Base-by-base conservation (phyloP, 2,888 invertebrate species). In the Cepaea hortensis region DNA sequence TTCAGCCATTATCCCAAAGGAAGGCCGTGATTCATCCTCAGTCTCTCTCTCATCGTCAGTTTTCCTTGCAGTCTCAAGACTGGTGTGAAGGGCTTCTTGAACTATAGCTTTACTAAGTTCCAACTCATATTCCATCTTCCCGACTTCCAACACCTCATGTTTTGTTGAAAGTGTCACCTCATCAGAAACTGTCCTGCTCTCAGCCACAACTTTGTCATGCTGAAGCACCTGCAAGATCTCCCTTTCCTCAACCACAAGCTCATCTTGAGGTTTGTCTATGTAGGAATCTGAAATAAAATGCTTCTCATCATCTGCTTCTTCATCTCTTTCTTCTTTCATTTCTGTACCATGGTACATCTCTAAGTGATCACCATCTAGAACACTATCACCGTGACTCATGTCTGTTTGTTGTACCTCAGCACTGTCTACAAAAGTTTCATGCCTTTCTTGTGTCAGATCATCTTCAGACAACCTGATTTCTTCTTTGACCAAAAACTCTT, bases 1-100 rank as follows among this genome's bases (percentile, higher is more conserved):
- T 65, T 89, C 89, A 75, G 84, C 89, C 72, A 88, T 84, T 7
- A 87, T 85, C 23, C 87, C 87, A 23, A 68, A 73, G 7, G 81
- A 81, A 20, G 70, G 73, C 20, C 61, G 65, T 73, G 68, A 70
- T 46, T 70, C 70, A 50, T 62, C 18, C n/a, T 83, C 77, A n/a
- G 55, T 13, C 4, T 75, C 46, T 11, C 46, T 70, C 65, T 85
- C 72, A 23, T 72, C 75, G 48, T 50, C 75, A n/a, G 85, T 81
- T 15, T 50, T 70, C 6, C 68, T 77, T 6, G 84, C 46, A 35
- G 87, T 73, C 50, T 87, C 87, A 73, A 87, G 73, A 20, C 87
- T 84, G 1, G 87, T 81, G 70, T 84, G 73, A n/a, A 87, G 73
- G 80, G 87, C 87, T 55, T 87, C 87, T 75, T 87, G 79, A 11